These are phyloP conservation scores for Brachyrhaphis roseni DNA, from an alignment of 2,797 vertebrate species.

Conservation along the genomic window DNA sequence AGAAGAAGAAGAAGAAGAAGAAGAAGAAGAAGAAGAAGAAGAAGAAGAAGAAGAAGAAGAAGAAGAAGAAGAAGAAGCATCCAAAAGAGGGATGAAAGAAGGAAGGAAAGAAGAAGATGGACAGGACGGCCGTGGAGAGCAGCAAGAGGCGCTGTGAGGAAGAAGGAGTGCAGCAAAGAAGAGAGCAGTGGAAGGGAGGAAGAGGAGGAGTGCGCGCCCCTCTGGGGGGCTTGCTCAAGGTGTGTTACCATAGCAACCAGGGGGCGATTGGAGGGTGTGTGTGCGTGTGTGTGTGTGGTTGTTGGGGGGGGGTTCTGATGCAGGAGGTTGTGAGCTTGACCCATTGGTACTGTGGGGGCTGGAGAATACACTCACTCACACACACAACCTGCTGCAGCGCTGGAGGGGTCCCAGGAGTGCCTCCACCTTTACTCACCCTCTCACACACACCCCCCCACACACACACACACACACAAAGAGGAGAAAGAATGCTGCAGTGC, in stretches of 20 bases:
- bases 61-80: not conserved
- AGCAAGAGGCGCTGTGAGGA: constrained; percentile 81
- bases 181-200: constrained; percentile 72
- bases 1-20: too few relatives aligned
- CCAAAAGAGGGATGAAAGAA: constrained; percentile 57
- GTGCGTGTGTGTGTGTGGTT: constrained; percentile 15
- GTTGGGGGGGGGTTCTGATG: constrained; percentile 64
- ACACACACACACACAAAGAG: constrained; percentile 53
- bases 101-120: constrained; percentile 39
- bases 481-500: constrained; percentile 79
- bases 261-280: constrained; percentile 58
- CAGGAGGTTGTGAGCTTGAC: constrained; percentile 90
- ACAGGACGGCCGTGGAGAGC: constrained; percentile 66
- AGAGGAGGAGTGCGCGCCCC: constrained; percentile 86
- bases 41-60: too few relatives aligned
- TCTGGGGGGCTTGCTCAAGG: constrained; percentile 91
- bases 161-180: constrained; percentile 77
- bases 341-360: constrained; percentile 86
- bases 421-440: constrained; percentile 78
- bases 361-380: constrained; percentile 68
- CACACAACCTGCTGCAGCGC: constrained; percentile 80
- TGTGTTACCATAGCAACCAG: constrained; percentile 95
- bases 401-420: constrained; percentile 83
- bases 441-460: constrained; percentile 40
- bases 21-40: too few relatives aligned